Base-by-base conservation (phyloP, 2,113 vertebrate genomes). In the Strix uralensis region DNA sequence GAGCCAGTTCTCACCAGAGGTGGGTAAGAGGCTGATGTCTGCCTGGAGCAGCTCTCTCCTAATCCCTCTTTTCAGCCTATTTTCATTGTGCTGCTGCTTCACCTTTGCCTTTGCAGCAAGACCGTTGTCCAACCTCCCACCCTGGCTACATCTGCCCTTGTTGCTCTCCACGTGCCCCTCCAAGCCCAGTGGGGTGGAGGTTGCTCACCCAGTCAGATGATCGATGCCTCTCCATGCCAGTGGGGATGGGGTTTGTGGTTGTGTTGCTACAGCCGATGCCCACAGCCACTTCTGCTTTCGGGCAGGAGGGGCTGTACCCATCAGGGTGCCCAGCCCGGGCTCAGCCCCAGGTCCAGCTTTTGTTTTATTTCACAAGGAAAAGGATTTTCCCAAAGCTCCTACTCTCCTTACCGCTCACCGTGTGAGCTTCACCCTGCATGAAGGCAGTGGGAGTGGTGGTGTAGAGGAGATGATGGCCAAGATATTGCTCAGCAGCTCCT, bases 261-360 rank as follows among this genome's bases (percentile, higher is more conserved):
- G 54, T 3, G 1, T 55, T 61, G 22, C 71, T 71, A 20, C 52
- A 69, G 52, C 62, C 3, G 11, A 5, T 77, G 85, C 75, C 86
- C 3, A 0, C 3, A 13, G 54, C 67, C 62, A 94, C 96, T 95
- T 96, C 96, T 96, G 82, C 91, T 97, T 97, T 93, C 0, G 11
- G 54, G 77, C 77, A 22, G 58, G 30, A 70, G 66, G 21, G n/a
- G 32, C n/a, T 2, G 19, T 32, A 15, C 49, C 88, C 71, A 12
- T 6, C 32, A 4, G 30, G 49, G 36, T 0, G 1, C 49, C 16
- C 70, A 73, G 38, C 59, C 54, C 0, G 1, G 36, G 59, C 63
- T 30, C 42, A 10, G 47, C 3, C 1, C 19, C 5, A 0, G 19
- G 82, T 73, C 71, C 5, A 3, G 5, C 10, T 69, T 88, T 47